phyloP scores from a whole-genome alignment of 2,113 vertebrate species.

The Cromileptes altivelis region DNA sequence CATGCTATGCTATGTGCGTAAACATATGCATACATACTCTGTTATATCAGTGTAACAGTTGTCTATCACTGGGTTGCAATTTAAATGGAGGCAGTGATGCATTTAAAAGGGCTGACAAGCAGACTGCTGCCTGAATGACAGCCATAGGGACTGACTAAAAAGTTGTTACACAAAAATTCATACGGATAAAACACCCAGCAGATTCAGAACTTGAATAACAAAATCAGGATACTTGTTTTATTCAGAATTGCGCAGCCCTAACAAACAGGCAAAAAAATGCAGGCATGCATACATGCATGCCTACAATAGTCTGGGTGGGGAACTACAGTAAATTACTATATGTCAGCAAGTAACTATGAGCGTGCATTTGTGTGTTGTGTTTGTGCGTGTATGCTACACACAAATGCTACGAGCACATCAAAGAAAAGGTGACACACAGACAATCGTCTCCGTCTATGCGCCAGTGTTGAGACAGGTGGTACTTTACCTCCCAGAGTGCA shows the following conservation, averaged over 20 bases:
- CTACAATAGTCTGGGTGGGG: slow-evolving; percentile 30
- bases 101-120: slow-evolving; percentile 49
- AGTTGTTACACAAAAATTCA: slow-evolving; percentile 32
- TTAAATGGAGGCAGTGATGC: slow-evolving; percentile 50
- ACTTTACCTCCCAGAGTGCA: slow-evolving; percentile 68
- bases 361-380: slow-evolving; percentile 21
- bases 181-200: too few species aligned
- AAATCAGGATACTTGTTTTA: slow-evolving; percentile 11
- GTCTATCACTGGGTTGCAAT: slow-evolving; percentile 3
- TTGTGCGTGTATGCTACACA: slow-evolving; percentile 21
- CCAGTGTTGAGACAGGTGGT: slow-evolving; percentile 42
- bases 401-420: slow-evolving; percentile 48
- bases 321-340: slow-evolving; percentile 43
- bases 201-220: not conserved
- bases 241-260: not conserved
- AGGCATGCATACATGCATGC: slow-evolving; percentile 7
- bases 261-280: slow-evolving; percentile 12
- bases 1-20: slow-evolving; percentile 5
- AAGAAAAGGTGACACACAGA: slow-evolving; percentile 58
- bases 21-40: not conserved
- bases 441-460: slow-evolving; percentile 38
- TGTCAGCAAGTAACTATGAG: slow-evolving; percentile 14
- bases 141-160: slow-evolving; percentile 48
- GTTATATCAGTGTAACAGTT: slow-evolving; percentile 8
- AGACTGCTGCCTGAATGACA: slow-evolving; percentile 61